phyloP scores from a whole-genome alignment of 2,113 vertebrate genomes.

The Suncus etruscus region DNA sequence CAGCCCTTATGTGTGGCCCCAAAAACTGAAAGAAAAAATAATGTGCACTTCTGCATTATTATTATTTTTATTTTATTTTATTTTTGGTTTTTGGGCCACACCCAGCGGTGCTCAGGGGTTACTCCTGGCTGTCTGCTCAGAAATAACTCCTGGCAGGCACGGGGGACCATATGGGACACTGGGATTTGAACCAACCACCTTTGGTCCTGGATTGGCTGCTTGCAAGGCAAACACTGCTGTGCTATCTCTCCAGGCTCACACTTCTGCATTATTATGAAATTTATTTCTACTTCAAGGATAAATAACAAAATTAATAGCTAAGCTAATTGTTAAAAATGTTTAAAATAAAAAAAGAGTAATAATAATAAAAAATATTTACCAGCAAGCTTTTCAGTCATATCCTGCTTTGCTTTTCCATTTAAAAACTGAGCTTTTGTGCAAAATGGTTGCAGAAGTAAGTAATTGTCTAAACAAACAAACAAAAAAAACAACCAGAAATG shows the following conservation, averaged over 20 bases:
- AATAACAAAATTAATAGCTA: slow-evolving; percentile 30
- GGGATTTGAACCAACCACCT: no score
- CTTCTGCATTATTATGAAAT: not conserved
- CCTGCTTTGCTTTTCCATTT: slow-evolving; percentile 95
- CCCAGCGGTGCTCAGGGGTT: no score
- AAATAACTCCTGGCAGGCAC: no score
- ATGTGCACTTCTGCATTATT: not conserved
- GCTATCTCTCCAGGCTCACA: no score
- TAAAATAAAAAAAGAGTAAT: not conserved
- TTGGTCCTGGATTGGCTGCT: no score
- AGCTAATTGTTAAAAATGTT: no score
- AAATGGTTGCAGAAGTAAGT: slow-evolving; percentile 94
- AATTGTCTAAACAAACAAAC: slow-evolving; percentile 89
- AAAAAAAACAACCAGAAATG: not conserved
- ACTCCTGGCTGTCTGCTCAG: no score
- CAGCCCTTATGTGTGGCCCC: no score
- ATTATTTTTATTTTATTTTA: no score
- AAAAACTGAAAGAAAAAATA: not conserved
- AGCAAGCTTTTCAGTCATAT: slow-evolving; percentile 95
- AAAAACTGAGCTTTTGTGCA: slow-evolving; percentile 97
- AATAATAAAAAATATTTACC: slow-evolving; percentile 86
- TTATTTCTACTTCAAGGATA: slow-evolving; percentile 31
- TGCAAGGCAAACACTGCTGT: no score
- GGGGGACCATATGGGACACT: no score
- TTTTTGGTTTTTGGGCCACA: no score